Conservation (phyloP, 2,113 vertebrate genomes). For the Rhagologus leucostigma region DNA sequence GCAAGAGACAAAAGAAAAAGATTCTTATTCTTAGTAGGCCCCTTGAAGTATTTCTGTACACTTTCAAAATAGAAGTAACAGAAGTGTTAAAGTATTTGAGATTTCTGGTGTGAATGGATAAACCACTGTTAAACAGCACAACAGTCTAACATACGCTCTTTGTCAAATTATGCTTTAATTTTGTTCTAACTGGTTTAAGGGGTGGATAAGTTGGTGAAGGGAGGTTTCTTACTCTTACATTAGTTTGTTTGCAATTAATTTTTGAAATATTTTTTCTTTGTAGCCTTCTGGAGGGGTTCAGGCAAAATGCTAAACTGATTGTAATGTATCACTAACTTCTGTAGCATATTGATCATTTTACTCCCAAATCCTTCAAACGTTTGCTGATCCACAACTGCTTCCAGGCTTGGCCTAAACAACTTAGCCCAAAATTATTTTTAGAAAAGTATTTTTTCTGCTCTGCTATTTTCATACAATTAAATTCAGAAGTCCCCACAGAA, state of each 20-base stretch:
- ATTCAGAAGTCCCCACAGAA: neutral
- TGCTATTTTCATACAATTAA: neutral
- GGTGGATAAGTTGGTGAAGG: neutral
- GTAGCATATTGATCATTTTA: neutral
- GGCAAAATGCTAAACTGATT: neutral
- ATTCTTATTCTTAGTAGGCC: neutral
- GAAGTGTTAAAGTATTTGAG: neutral
- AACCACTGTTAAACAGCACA: neutral
- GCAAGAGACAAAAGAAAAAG: neutral
- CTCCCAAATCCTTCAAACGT: neutral
- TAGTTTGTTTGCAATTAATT: neutral
- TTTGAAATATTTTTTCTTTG: neutral
- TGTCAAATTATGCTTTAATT: neutral
- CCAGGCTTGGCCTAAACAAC: neutral
- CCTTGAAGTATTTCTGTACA: neutral
- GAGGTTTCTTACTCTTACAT: neutral
- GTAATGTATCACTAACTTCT: neutral
- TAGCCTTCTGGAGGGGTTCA: neutral
- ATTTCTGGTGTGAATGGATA: neutral
- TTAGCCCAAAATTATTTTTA: neutral
- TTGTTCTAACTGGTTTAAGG: neutral
- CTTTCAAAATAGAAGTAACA: neutral
- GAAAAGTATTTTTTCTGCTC: neutral
- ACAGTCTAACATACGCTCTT: neutral
- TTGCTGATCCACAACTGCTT: neutral